phyloP scores from a whole-genome alignment of 2,888 invertebrate species.

The Sphaeridia pumilis region DNA sequence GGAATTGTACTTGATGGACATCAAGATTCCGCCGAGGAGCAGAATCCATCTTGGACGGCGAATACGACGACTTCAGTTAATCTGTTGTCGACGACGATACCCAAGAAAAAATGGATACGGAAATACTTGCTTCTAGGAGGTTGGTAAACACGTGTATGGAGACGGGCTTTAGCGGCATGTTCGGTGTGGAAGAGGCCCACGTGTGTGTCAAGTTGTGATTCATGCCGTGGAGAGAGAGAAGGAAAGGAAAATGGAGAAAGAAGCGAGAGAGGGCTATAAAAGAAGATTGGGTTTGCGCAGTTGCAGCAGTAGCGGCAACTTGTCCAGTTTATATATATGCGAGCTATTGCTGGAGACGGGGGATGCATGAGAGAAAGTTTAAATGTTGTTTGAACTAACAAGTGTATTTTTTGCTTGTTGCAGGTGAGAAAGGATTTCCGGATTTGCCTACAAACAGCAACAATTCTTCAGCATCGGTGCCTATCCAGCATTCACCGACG shows the following conservation, averaged over 20 bases:
- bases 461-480: slow-evolving; percentile 20
- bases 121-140: slow-evolving; percentile 44
- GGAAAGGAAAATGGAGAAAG: too few species aligned
- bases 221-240: too few species aligned
- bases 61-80: too few species aligned
- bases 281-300: too few species aligned
- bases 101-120: slow-evolving; percentile 63
- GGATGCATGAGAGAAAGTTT: too few species aligned
- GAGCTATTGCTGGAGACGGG: too few species aligned
- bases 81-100: too few species aligned
- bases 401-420: not conserved
- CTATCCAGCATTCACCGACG: slow-evolving; percentile 23
- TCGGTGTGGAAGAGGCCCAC: not conserved
- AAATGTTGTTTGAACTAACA: not conserved
- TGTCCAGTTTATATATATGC: not conserved
- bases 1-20: too few species aligned
- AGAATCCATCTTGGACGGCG: too few species aligned
- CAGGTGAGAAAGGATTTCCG: slow-evolving; percentile 34
- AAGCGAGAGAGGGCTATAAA: too few species aligned
- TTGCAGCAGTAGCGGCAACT: too few species aligned
- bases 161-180: not conserved
- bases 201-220: not conserved
- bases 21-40: too few species aligned
- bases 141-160: not conserved
- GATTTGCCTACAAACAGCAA: slow-evolving; percentile 26